phyloP scores from a whole-genome alignment of 1,140 invertebrate genomes.

The Brachionus sp. region DNA sequence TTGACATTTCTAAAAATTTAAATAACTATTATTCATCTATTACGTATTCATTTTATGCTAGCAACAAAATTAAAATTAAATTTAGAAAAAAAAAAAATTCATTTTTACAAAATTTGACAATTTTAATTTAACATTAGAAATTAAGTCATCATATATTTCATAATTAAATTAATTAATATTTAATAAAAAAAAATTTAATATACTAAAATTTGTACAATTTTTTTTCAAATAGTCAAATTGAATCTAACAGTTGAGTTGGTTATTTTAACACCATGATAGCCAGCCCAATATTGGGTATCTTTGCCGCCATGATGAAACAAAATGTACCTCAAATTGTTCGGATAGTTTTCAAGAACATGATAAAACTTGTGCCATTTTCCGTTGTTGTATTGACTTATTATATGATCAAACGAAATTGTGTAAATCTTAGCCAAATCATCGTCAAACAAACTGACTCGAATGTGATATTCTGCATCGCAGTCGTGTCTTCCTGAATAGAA shows the following conservation, averaged over 20 bases:
- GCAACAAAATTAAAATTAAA: no score
- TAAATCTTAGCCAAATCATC: neutral
- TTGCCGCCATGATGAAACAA: constrained; percentile 61
- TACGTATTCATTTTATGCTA: no score
- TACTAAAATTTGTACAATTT: neutral
- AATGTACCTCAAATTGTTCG: constrained; percentile 51
- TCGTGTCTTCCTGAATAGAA: neutral
- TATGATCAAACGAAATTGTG: constrained; percentile 1
- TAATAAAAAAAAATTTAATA: neutral
- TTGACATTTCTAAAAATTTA: no score
- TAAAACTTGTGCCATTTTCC: constrained; percentile 46
- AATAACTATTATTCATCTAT: no score
- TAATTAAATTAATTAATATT: neutral
- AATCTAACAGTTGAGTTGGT: constrained; percentile 58
- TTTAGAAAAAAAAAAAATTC: no score
- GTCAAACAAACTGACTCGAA: constrained; percentile 10
- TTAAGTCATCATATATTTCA: no score
- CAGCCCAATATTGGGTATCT: constrained; percentile 66
- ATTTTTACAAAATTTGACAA: no score
- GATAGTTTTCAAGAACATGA: constrained; percentile 52
- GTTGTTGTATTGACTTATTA: neutral
- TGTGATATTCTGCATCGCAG: constrained; percentile 2
- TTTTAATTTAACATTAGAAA: no score
- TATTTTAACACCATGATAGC: constrained; percentile 70
- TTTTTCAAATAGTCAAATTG: neutral